Conservation (phyloP, 2,888 invertebrate genomes). For the Microctonus brassicae region DNA sequence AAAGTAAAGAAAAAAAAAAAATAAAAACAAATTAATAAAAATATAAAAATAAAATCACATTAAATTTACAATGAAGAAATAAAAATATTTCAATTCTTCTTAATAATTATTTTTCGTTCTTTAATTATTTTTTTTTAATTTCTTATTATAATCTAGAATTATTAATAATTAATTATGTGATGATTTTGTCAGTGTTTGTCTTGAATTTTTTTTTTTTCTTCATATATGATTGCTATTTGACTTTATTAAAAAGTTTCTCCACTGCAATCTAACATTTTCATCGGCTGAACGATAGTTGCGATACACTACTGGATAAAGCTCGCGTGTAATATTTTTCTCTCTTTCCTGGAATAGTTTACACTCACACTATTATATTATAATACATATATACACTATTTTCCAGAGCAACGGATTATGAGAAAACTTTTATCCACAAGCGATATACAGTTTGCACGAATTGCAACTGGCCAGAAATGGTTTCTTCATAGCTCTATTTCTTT, state of each 20-base stretch:
- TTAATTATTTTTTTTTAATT: too few relatives aligned
- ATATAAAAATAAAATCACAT: too few relatives aligned
- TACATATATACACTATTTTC: not conserved
- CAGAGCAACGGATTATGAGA: conserved; percentile 44
- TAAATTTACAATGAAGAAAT: not conserved
- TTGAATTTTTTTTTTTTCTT: not conserved
- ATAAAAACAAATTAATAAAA: not conserved
- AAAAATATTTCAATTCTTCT: not conserved
- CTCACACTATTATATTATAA: not conserved
- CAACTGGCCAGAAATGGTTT: conserved; percentile 4
- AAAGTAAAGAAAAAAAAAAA: conserved; percentile 1
- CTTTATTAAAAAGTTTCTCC: not conserved
- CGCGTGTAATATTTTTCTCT: not conserved
- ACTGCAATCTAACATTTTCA: not conserved
- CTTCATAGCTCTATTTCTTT: not conserved
- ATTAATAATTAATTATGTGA: not conserved
- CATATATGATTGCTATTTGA: not conserved
- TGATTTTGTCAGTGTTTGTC: not conserved
- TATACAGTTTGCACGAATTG: conserved; percentile 21
- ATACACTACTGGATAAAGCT: too few relatives aligned
- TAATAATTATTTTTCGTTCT: too few relatives aligned
- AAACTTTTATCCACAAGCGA: conserved; percentile 40
- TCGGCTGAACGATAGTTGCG: not conserved
- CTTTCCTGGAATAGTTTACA: not conserved
- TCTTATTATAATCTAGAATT: too few relatives aligned